Evolutionary conservation across 2,113 vertebrate species (phyloP), one percentile per base, ranked within the genome.

Genomic region (Coryphaenoides rupestris): DNA sequence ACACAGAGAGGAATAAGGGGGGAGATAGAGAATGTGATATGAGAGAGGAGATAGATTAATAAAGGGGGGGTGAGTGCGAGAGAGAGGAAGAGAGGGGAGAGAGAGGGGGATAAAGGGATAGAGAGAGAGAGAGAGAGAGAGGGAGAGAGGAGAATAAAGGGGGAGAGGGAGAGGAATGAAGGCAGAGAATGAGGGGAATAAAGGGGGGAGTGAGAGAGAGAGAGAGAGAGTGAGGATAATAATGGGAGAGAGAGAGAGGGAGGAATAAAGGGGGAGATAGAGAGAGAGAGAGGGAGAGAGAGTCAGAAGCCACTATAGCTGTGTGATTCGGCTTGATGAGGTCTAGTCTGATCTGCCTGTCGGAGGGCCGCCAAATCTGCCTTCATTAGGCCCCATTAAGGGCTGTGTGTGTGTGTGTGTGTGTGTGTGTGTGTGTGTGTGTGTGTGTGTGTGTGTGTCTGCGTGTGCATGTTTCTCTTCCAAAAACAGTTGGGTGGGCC

Each of bases 401-500:
- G 14, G 70, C 63, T 66, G 57, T 54, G 22, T 33, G n/a, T n/a
- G 14, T 5, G 19, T 19, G 24, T n/a, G 47, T 28, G 17, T 40
- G 53, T 65, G 73, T 70, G 58, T 69, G 59, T 24, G 60, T 62
- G 60, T 55, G 80, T 66, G 61, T 59, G 57, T 66, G 26, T 21
- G 59, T 55, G 23, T 19, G 60, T 22, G 54, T 33, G 58, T 58
- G 53, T 23, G 58, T 7, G 33, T 19, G 45, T 15, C 26, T 58
- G 57, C 73, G 66, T 66, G 56, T 53, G 22, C 26, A 40, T 47
- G 65, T 46, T 19, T 75, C 61, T 82, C 74, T 65, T 73, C 77
- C 72, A 58, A 56, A 73, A 79, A 75, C 76, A 84, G 78, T 86
- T 80, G 71, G 75, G 78, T 83, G 67, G 40, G 73, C 61, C 45